phyloP scores from a whole-genome alignment of 1,140 invertebrate genomes.

The Drosophila prosaltans region DNA sequence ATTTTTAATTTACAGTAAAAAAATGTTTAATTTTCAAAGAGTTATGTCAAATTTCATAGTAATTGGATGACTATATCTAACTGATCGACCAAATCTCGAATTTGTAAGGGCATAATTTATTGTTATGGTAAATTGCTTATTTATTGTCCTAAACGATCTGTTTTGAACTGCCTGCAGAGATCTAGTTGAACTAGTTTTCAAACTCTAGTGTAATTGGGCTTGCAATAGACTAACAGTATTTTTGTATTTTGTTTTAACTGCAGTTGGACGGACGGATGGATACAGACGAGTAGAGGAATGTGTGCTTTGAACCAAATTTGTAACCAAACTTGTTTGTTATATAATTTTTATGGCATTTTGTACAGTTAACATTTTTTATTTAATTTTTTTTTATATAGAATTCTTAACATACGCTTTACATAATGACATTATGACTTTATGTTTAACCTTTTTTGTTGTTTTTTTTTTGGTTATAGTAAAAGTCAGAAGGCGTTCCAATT shows the following conservation, averaged over 20 bases:
- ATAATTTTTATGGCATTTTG: constrained; percentile 79
- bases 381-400: constrained; percentile 37
- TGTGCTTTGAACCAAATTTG: constrained; percentile 76
- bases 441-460: constrained; percentile 32
- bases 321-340: constrained; percentile 79
- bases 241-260: constrained; percentile 76
- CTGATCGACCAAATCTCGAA: background rate
- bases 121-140: background rate
- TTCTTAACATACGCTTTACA: constrained; percentile 66
- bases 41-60: background rate
- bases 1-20: background rate
- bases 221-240: constrained; percentile 81
- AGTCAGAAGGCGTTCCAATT: constrained; percentile 63
- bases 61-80: background rate
- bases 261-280: constrained; percentile 27
- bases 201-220: constrained; percentile 67
- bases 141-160: constrained; percentile 11
- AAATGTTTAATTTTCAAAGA: background rate
- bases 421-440: constrained; percentile 68
- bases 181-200: constrained; percentile 8
- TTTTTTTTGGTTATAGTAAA: constrained; percentile 27
- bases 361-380: constrained; percentile 58
- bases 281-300: constrained; percentile 36
- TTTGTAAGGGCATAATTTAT: background rate
- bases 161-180: background rate